Evolutionary conservation across 2,888 invertebrate species (phyloP).

Genomic region (Rhingia campestris): DNA sequence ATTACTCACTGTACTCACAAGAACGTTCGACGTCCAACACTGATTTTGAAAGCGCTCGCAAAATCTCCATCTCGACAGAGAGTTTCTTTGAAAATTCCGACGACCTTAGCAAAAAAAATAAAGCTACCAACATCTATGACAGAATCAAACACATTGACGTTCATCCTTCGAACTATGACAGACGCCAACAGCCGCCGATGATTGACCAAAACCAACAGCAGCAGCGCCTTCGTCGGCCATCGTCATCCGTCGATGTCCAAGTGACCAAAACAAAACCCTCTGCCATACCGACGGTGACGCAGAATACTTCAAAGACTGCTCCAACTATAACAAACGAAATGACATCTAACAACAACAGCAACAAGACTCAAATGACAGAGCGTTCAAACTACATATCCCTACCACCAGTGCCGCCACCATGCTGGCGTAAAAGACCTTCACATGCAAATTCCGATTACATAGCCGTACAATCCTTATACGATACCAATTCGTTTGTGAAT

Average conservation of each 20-base stretch:
- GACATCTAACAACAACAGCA: slow-evolving; percentile 60
- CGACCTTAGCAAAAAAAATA: slow-evolving; percentile 78
- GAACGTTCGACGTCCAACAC: slow-evolving; percentile 52
- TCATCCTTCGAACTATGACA: slow-evolving; percentile 67
- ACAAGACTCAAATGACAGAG: slow-evolving; percentile 30
- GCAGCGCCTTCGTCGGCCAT: slow-evolving; percentile 47
- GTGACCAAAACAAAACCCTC: slow-evolving; percentile 58
- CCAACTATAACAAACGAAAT: slow-evolving; percentile 46
- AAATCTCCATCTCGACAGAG: slow-evolving; percentile 81
- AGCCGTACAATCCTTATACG: slow-evolving; percentile 66
- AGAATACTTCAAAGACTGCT: slow-evolving; percentile 55
- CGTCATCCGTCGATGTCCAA: slow-evolving; percentile 40
- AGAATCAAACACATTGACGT: slow-evolving; percentile 75
- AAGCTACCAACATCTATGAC: slow-evolving; percentile 80
- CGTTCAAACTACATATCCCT: slow-evolving; percentile 66
- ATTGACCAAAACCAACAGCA: slow-evolving; percentile 43
- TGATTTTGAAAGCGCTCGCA: slow-evolving; percentile 75
- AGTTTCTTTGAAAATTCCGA: slow-evolving; percentile 82
- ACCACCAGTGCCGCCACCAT: slow-evolving; percentile 78
- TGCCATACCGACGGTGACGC: slow-evolving; percentile 61
- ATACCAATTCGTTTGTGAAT: slow-evolving; percentile 69
- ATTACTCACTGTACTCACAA: slow-evolving; percentile 61
- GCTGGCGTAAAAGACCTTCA: slow-evolving; percentile 77
- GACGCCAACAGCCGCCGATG: slow-evolving; percentile 60
- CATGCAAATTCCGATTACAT: slow-evolving; percentile 67